Conservation (phyloP, 2,888 invertebrate genomes). For the Odontothrips loti region DNA sequence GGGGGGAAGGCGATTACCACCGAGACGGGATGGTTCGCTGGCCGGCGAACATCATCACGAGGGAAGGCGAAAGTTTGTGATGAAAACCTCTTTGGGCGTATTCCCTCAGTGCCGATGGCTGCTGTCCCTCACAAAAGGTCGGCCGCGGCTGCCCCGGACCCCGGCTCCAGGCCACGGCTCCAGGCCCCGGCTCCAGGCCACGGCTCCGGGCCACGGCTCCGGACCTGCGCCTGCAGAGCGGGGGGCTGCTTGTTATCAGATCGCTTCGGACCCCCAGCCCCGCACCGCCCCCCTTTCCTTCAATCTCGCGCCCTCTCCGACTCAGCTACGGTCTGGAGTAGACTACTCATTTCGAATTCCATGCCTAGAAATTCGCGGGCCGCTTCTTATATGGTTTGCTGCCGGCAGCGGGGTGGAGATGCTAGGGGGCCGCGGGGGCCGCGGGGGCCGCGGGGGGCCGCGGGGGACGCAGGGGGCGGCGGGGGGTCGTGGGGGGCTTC, state of each 20-base stretch:
- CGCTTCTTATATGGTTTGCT: slow-evolving; percentile 9
- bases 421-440: not conserved
- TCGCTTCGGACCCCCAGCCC: not conserved
- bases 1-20: no score
- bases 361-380: slow-evolving; percentile 22
- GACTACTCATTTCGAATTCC: slow-evolving; percentile 24
- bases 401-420: not conserved
- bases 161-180: no score
- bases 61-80: no score
- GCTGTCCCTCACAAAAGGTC: not conserved
- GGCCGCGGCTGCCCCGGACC: not conserved
- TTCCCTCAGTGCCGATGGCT: not conserved
- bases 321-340: not conserved
- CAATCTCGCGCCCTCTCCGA: not conserved
- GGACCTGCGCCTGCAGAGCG: not conserved
- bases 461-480: not conserved
- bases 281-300: not conserved
- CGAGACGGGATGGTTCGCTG: no score
- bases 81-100: no score
- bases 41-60: no score
- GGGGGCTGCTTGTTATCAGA: slow-evolving; percentile 9
- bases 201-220: no score
- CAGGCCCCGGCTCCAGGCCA: no score
- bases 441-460: not conserved
- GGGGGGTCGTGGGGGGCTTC: not conserved